phyloP scores from a whole-genome alignment of 2,113 vertebrate genomes.

The Varanus komodoensis region DNA sequence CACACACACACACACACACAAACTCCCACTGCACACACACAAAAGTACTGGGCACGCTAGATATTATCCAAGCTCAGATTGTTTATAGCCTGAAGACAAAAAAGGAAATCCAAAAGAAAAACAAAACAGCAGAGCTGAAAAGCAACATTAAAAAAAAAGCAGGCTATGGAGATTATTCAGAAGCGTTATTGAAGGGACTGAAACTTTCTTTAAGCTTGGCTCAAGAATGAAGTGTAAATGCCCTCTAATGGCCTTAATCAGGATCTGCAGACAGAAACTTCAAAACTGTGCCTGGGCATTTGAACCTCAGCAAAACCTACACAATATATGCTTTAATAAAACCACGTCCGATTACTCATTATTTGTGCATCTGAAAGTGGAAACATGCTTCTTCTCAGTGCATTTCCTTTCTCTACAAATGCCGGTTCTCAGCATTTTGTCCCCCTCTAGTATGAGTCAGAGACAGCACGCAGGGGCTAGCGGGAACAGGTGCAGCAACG shows the following conservation, averaged over 20 bases:
- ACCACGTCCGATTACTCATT: neutral
- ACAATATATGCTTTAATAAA: neutral
- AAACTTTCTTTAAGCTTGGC: neutral
- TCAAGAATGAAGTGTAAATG: conserved; percentile 52
- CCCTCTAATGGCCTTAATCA: conserved; percentile 60
- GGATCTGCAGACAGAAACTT: neutral
- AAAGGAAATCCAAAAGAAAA: conserved; percentile 27
- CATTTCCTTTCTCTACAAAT: neutral
- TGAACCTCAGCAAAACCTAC: neutral
- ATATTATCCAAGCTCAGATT: conserved; percentile 41
- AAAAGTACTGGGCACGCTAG: conserved; percentile 39
- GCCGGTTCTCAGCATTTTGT: neutral
- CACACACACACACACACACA: too few relatives aligned
- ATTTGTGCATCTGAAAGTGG: conserved; percentile 42
- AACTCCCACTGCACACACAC: too few relatives aligned
- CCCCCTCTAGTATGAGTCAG: neutral
- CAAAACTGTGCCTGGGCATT: rapidly evolving
- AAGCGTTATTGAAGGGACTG: neutral
- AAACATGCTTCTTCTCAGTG: conserved; percentile 2
- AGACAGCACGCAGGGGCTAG: neutral
- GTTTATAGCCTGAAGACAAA: neutral
- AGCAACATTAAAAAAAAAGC: neutral
- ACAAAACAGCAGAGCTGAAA: conserved; percentile 21
- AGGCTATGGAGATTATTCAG: neutral
- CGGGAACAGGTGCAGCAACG: neutral